Conservation (phyloP, 2,113 vertebrate species). For the Oenanthe oenanthe region DNA sequence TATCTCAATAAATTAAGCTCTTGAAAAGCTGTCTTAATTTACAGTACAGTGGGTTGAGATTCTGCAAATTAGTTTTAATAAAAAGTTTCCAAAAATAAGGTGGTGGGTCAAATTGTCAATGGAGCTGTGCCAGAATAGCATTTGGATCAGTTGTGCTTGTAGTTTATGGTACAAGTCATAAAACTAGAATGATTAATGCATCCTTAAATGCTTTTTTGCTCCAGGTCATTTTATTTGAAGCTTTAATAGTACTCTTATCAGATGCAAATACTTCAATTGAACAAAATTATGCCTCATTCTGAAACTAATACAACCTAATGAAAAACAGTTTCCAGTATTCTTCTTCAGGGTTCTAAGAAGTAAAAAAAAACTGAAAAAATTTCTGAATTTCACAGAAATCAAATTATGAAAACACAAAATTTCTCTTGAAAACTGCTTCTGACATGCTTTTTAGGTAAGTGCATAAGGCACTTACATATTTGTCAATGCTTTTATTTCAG, state of each 20-base stretch:
- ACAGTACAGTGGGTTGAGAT: background rate
- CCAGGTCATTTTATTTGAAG: background rate
- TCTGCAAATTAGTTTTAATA: background rate
- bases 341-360: rapidly evolving
- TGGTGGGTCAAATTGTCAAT: background rate
- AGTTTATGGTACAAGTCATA: background rate
- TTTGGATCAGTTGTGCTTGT: background rate
- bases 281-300: background rate
- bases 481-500: background rate
- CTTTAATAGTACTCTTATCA: background rate
- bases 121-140: background rate
- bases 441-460: background rate
- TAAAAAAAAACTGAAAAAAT: background rate
- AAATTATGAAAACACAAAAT: background rate
- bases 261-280: background rate
- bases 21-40: background rate
- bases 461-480: background rate
- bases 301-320: background rate
- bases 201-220: background rate
- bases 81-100: background rate
- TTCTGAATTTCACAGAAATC: background rate
- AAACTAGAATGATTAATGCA: background rate
- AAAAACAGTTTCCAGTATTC: background rate
- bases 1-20: background rate
- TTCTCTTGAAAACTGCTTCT: background rate